These are phyloP conservation scores for Drosophila sulfurigaster DNA, from an alignment of 1,140 invertebrate genomes.

Conservation along the genomic window DNA sequence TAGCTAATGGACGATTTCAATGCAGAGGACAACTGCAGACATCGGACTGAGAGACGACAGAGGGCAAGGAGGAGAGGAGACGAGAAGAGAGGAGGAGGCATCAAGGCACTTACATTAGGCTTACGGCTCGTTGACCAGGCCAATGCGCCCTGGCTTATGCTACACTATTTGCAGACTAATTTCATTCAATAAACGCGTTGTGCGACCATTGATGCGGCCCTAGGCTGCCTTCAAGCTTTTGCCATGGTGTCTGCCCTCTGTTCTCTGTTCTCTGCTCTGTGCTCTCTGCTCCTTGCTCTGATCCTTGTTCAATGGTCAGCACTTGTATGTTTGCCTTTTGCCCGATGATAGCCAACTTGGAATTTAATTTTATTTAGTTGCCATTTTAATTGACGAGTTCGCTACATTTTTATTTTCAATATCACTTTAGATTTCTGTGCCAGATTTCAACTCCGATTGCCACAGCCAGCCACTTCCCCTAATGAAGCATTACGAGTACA, in stretches of 20 bases:
- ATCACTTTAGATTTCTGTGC: slow-evolving; percentile 50
- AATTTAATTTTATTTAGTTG: slow-evolving; percentile 68
- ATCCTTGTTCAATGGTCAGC: slow-evolving; percentile 27
- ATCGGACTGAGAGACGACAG: background rate
- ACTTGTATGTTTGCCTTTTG: slow-evolving; percentile 71
- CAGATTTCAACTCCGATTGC: slow-evolving; percentile 42
- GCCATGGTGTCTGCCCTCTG: background rate
- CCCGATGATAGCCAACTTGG: slow-evolving; percentile 36
- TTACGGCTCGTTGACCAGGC: slow-evolving; percentile 67
- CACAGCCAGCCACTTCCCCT: slow-evolving; percentile 37
- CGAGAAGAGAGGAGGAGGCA: background rate
- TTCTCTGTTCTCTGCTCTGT: background rate
- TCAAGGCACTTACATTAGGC: slow-evolving; percentile 69
- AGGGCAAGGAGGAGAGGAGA: background rate
- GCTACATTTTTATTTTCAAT: slow-evolving; percentile 56
- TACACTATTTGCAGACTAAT: slow-evolving; percentile 66
- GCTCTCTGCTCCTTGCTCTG: background rate
- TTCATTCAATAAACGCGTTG: slow-evolving; percentile 74
- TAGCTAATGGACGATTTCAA: slow-evolving; percentile 82
- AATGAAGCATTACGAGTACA: slow-evolving; percentile 34
- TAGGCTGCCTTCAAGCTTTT: background rate
- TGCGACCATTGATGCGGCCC: slow-evolving; percentile 51
- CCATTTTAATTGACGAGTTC: slow-evolving; percentile 68
- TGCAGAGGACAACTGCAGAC: slow-evolving; percentile 58
- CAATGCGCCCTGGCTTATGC: slow-evolving; percentile 57